A percentile compares a stretch with the other conserved stretches of the same genome.
Evolutionary conservation across 2,888 invertebrate genomes (phyloP).

Genomic region (Lasioglossum vierecki): DNA sequence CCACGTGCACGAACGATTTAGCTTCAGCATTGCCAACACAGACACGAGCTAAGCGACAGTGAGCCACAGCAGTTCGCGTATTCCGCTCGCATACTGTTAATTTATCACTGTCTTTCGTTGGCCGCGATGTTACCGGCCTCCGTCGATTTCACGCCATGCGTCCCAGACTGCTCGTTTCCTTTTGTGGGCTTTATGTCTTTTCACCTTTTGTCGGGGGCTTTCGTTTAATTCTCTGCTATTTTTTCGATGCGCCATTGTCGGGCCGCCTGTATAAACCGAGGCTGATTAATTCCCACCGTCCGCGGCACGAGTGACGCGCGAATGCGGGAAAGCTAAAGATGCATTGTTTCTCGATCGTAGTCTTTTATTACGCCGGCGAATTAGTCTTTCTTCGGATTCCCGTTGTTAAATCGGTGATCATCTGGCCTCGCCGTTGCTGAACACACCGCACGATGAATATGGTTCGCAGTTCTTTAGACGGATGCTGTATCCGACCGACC

Average conservation of each 20-base stretch:
- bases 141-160: conserved; percentile 26
- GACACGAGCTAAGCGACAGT: background rate
- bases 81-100: conserved; percentile 63
- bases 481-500: background rate
- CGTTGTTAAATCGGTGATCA: background rate
- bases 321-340: background rate
- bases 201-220: conserved; percentile 21
- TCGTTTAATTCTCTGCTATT: conserved; percentile 36
- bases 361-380: background rate
- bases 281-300: conserved; percentile 47
- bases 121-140: conserved; percentile 6
- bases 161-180: background rate
- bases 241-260: conserved; percentile 41
- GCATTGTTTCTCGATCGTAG: conserved; percentile 6
- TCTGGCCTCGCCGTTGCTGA: background rate
- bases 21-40: background rate
- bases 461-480: background rate
- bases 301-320: background rate
- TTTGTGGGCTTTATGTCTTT: conserved; percentile 21
- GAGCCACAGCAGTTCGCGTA: background rate
- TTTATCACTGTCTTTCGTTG: conserved; percentile 75
- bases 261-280: conserved; percentile 10
- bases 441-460: background rate
- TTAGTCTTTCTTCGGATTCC: background rate
- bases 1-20: conserved; percentile 4